Evolutionary conservation across 1,140 invertebrate genomes (phyloP), one percentile per base, ranked within the genome.

Genomic region (Papilio polyxenes): DNA sequence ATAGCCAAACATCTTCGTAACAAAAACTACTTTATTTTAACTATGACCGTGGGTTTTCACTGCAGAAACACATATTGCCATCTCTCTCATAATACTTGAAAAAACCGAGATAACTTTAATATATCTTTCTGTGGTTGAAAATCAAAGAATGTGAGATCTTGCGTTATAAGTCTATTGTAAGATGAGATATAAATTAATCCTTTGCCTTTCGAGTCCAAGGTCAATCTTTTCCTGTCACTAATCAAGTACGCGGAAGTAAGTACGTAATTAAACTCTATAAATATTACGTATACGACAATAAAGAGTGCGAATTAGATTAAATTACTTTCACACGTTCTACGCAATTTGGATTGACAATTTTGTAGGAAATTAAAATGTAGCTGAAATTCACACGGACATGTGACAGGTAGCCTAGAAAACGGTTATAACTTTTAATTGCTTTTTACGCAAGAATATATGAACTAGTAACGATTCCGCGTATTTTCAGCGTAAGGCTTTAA

Each of bases 381-480:
- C 65, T 72, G 31, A 37, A 72, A 72, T 37, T 72, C 65, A 72
- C 65, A 72, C 65, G 65, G 65, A 72, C 9, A 72, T 40, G 65
- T 72, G 65, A 72, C 65, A 13, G 65, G 65, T 40, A 72, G 15
- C 31, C 65, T 72, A 72, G 65, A 72, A 72, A 72, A 72, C 8
- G 10, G 23, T 77, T 51, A 53, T 77, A 4, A 31, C 3, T 56
- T 77, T 77, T 56, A 77, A 77, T 77, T 77, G 49, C 44, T 31
- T 77, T 76, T 76, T 77, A 49, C 75, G 75, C 23, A 77, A 77
- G 75, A 51, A 77, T 20, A 77, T 11, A 7, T n/a, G 49, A 53
- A 53, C 75, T 15, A 53, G 23, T 37, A 3, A 77, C 49, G 20
- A 49, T 77, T 51, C 75, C 48, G 48, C 40, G 5, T 23, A 77